A percentile compares a stretch with the other conserved stretches of the same genome.
phyloP scores from a whole-genome alignment of 2,797 vertebrate species.

The Nothura maculosa region DNA sequence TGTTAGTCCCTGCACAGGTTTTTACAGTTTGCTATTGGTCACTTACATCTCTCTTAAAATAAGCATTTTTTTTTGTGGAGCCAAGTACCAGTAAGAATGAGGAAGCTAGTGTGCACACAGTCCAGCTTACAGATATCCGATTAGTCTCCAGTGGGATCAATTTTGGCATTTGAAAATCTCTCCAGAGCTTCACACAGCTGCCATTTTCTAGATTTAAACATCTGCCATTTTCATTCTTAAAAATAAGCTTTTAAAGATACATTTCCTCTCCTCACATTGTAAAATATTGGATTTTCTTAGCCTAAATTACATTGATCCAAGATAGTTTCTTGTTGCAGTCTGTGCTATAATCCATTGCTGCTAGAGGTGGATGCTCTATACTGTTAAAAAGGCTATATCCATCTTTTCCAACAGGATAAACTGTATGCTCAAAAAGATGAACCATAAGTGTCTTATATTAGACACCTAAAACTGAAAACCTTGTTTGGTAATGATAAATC shows the following conservation, averaged over 20 bases:
- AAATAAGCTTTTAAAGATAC: constrained; percentile 37
- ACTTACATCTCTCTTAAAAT: background rate
- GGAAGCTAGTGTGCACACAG: constrained; percentile 33
- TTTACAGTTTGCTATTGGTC: constrained; percentile 14
- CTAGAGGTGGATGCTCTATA: background rate
- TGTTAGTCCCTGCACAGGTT: constrained; percentile 7
- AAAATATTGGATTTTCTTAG: constrained; percentile 13
- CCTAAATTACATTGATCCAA: constrained; percentile 34
- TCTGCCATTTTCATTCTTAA: constrained; percentile 63
- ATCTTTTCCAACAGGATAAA: background rate
- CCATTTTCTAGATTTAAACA: constrained; percentile 65
- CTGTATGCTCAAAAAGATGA: background rate
- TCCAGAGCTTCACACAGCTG: constrained; percentile 66
- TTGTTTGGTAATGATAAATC: background rate
- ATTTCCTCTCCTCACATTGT: constrained; percentile 27
- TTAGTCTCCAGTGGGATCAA: constrained; percentile 31
- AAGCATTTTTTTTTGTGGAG: constrained; percentile 17
- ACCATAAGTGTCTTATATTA: background rate
- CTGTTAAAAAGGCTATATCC: background rate
- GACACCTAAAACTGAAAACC: background rate
- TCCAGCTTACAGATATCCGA: constrained; percentile 52
- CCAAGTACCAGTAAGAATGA: constrained; percentile 42
- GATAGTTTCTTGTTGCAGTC: background rate
- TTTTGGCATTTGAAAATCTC: constrained; percentile 60
- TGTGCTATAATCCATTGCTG: background rate